Percentiles rank a stretch among this genome's conserved stretches.
Evolutionary conservation across 2,797 vertebrate species (phyloP).

Genomic region (Pangasius larnaudii): DNA sequence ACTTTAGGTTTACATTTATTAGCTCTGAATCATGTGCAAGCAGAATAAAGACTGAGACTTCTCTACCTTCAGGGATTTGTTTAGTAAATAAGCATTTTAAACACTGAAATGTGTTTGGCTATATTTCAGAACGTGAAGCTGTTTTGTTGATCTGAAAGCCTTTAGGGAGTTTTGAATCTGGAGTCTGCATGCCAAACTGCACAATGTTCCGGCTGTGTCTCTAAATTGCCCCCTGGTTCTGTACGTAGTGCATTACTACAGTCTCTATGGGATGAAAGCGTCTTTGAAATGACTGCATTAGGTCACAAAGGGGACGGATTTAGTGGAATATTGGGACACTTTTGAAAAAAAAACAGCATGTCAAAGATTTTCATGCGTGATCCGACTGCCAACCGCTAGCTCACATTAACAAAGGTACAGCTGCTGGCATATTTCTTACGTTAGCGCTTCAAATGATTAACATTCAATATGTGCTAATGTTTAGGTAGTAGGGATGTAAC

Average conservation of each 20-base stretch:
- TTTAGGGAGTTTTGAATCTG: constrained; percentile 36
- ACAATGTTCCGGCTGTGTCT: constrained; percentile 60
- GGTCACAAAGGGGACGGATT: neutral
- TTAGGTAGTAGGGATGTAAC: neutral
- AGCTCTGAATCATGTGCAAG: neutral
- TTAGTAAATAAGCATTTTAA: constrained; percentile 60
- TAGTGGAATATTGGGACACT: constrained; percentile 11
- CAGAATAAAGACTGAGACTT: neutral
- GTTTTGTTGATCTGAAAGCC: constrained; percentile 38
- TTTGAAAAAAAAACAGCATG: neutral
- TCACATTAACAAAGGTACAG: neutral
- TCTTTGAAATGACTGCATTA: constrained; percentile 30
- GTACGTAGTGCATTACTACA: constrained; percentile 15
- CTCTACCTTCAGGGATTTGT: constrained; percentile 31
- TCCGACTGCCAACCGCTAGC: neutral
- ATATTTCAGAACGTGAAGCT: constrained; percentile 53
- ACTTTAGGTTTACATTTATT: constrained; percentile 9
- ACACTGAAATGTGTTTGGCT: constrained; percentile 63
- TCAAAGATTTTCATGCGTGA: neutral
- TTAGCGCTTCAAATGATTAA: neutral
- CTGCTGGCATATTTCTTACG: neutral
- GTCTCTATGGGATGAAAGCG: constrained; percentile 5
- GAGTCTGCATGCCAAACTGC: constrained; percentile 61
- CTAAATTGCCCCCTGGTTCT: constrained; percentile 15
- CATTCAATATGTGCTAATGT: neutral